Evolutionary conservation across 2,888 invertebrate genomes (phyloP).

Genomic region (Ditula angustiorana): DNA sequence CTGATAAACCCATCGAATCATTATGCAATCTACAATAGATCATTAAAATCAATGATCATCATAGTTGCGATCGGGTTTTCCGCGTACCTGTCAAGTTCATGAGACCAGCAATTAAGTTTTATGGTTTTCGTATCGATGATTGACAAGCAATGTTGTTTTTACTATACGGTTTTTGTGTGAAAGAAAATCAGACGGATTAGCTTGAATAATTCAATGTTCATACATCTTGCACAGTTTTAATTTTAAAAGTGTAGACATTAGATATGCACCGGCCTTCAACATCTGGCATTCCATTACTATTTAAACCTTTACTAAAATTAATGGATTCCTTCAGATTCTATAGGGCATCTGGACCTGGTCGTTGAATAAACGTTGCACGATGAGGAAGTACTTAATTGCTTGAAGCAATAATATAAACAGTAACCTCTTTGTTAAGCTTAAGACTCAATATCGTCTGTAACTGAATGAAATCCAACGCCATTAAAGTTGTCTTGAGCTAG

Average conservation of each 20-base stretch:
- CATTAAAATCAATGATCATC: constrained; percentile 27
- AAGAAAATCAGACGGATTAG: not conserved
- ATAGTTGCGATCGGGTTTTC: constrained; percentile 6
- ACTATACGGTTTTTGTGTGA: not conserved
- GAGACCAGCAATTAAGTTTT: not conserved
- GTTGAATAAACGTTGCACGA: not conserved
- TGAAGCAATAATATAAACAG: too few relatives aligned
- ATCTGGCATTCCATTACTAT: not conserved
- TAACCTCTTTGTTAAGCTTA: not conserved
- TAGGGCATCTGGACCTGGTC: too few relatives aligned
- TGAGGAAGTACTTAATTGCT: not conserved
- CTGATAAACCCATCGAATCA: not conserved
- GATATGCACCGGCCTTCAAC: not conserved
- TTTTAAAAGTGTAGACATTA: not conserved
- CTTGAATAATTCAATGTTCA: not conserved
- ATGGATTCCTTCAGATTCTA: too few relatives aligned
- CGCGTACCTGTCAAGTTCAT: constrained; percentile 5
- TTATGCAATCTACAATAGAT: constrained; percentile 21
- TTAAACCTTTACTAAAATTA: not conserved
- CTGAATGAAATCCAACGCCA: not conserved
- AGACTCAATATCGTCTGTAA: not conserved
- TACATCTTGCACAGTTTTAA: not conserved
- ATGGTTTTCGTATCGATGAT: not conserved
- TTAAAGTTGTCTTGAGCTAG: not conserved
- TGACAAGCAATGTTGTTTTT: not conserved